phyloP scores from a whole-genome alignment of 1,140 invertebrate species.

The Lutraria rhynchaena region DNA sequence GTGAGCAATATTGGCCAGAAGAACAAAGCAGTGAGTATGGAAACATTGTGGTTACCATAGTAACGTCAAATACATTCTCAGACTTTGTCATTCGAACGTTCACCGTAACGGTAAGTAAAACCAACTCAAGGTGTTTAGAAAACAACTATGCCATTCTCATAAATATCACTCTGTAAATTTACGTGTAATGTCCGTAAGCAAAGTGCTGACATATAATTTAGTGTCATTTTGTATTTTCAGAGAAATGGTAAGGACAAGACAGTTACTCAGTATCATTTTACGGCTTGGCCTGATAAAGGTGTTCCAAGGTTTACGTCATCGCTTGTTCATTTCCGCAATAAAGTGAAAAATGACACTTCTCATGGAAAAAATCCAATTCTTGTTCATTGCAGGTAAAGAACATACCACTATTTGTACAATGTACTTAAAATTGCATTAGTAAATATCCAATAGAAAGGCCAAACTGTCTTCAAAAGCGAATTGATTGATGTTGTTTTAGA shows the following conservation, averaged over 20 bases:
- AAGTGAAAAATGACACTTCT: constrained; percentile 90
- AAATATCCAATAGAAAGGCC: too few relatives aligned
- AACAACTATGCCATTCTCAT: background rate
- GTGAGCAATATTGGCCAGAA: constrained; percentile 27
- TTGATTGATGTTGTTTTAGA: too few relatives aligned
- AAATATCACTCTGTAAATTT: background rate
- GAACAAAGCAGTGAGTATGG: background rate
- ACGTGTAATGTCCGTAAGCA: background rate
- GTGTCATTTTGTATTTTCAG: background rate
- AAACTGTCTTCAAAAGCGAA: too few relatives aligned
- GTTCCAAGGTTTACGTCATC: constrained; percentile 97
- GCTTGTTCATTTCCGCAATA: constrained; percentile 96
- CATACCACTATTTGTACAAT: too few relatives aligned
- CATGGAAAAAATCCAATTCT: constrained; percentile 89
- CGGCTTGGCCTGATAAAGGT: constrained; percentile 98
- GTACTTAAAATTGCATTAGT: too few relatives aligned
- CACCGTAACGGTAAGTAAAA: background rate
- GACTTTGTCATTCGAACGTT: constrained; percentile 3
- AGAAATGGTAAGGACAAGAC: background rate
- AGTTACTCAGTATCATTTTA: constrained; percentile 98
- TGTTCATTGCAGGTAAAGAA: constrained; percentile 87
- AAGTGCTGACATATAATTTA: background rate
- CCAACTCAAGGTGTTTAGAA: background rate
- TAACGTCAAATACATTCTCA: background rate
- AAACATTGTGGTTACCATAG: background rate